Conservation (phyloP, 2,888 invertebrate species). For the Trichogramma dendrolimi region DNA sequence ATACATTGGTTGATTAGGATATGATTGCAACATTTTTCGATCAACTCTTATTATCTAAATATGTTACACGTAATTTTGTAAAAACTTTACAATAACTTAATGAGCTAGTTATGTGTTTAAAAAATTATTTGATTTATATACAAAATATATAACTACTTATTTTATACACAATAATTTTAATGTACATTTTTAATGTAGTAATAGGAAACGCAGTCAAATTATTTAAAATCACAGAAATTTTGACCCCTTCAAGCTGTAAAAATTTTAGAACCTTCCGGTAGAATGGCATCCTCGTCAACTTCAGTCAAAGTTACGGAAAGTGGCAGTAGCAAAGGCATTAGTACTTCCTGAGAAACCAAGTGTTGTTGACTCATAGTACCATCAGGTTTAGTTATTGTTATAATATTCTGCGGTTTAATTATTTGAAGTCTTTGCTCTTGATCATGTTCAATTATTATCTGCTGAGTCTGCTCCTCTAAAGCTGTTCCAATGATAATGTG, state of each 20-base stretch:
- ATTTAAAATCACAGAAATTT: conserved; percentile 11
- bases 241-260: conserved; percentile 38
- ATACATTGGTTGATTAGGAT: too few relatives aligned
- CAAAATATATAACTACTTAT: too few relatives aligned
- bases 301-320: conserved; percentile 47
- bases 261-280: conserved; percentile 49
- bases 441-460: conserved; percentile 15
- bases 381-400: conserved; percentile 47
- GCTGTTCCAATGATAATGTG: conserved; percentile 19
- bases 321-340: conserved; percentile 49
- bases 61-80: too few relatives aligned
- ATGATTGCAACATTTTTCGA: too few relatives aligned
- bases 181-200: too few relatives aligned
- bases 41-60: too few relatives aligned
- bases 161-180: too few relatives aligned
- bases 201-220: too few relatives aligned
- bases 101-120: too few relatives aligned
- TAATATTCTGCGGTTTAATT: conserved; percentile 46
- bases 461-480: conserved; percentile 20
- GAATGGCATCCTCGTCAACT: conserved; percentile 46
- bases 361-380: conserved; percentile 40
- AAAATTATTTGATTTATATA: too few relatives aligned
- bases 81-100: too few relatives aligned
- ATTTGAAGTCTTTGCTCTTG: conserved; percentile 27
- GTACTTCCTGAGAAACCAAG: conserved; percentile 47